Percentiles rank a stretch among this genome's conserved stretches.
These are phyloP conservation scores for Gandaritis pyraliata DNA, from an alignment of 2,888 invertebrate species.

Conservation along the genomic window DNA sequence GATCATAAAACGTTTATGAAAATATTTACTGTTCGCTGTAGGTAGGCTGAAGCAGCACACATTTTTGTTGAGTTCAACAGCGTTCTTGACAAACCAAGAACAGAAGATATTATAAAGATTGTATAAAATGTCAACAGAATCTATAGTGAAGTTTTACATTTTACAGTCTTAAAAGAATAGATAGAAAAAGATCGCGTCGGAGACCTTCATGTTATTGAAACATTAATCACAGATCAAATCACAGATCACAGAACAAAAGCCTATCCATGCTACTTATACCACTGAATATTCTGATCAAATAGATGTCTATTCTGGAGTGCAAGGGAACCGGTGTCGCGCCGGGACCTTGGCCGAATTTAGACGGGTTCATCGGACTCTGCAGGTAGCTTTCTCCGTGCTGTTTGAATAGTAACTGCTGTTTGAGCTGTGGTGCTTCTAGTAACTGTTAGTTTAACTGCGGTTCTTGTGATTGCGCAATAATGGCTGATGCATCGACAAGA, in stretches of 20 bases:
- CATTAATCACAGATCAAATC: neutral
- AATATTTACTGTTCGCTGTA: constrained; percentile 54
- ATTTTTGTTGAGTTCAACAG: neutral
- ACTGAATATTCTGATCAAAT: constrained; percentile 26
- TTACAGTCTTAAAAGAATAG: too few relatives aligned
- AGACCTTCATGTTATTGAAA: neutral
- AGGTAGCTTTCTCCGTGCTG: constrained; percentile 71
- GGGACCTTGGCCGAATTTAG: constrained; percentile 39
- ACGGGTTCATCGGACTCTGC: constrained; percentile 42
- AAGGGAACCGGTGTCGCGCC: constrained; percentile 47
- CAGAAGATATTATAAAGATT: too few relatives aligned
- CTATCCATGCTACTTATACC: constrained; percentile 18
- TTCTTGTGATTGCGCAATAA: constrained; percentile 18
- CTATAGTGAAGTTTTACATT: too few relatives aligned
- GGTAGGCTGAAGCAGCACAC: constrained; percentile 23
- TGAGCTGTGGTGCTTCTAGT: constrained; percentile 10
- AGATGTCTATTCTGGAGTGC: constrained; percentile 34
- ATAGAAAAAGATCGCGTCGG: too few relatives aligned
- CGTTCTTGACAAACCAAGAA: too few relatives aligned
- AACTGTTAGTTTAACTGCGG: constrained; percentile 1
- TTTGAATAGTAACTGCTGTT: constrained; percentile 21
- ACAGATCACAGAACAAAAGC: neutral
- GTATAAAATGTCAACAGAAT: too few relatives aligned
- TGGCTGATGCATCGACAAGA: constrained; percentile 5
- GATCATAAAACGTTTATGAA: constrained; percentile 59